Conservation (phyloP, 2,113 vertebrate genomes). For the Lanius ludovicianus region DNA sequence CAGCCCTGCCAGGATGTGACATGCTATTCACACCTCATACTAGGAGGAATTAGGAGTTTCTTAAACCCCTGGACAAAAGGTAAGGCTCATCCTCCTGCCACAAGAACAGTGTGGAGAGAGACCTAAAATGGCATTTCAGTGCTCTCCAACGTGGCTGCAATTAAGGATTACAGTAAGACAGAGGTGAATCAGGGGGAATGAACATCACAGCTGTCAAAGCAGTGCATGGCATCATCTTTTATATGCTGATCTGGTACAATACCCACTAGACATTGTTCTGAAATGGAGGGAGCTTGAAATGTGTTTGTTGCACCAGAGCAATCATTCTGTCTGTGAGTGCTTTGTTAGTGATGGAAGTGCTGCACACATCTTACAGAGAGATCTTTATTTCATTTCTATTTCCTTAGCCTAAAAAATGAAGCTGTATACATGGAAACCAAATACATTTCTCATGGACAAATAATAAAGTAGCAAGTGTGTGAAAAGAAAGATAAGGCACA, state of each 20-base stretch:
- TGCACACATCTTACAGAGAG: background rate
- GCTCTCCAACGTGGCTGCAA: background rate
- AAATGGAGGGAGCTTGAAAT: background rate
- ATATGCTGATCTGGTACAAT: background rate
- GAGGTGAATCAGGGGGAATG: background rate
- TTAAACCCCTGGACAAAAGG: background rate
- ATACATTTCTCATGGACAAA: background rate
- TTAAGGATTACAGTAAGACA: background rate
- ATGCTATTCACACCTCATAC: background rate
- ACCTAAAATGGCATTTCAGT: background rate
- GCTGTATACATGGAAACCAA: constrained; percentile 16
- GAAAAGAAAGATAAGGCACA: constrained; percentile 1
- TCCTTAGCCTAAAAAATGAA: constrained; percentile 48
- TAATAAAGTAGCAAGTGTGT: background rate
- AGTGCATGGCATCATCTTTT: background rate
- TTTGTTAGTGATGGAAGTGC: background rate
- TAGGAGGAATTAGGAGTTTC: background rate
- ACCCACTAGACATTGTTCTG: background rate
- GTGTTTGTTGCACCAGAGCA: background rate
- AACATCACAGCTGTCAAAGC: background rate
- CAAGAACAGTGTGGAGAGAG: background rate
- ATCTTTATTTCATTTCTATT: constrained; percentile 45
- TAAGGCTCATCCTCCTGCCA: background rate
- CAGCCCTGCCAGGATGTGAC: background rate
- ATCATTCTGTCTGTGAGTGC: rapidly evolving